A percentile compares a stretch with the other conserved stretches of the same genome.
phyloP scores from a whole-genome alignment of 1,140 invertebrate species.

The Cyclina sinensis region DNA sequence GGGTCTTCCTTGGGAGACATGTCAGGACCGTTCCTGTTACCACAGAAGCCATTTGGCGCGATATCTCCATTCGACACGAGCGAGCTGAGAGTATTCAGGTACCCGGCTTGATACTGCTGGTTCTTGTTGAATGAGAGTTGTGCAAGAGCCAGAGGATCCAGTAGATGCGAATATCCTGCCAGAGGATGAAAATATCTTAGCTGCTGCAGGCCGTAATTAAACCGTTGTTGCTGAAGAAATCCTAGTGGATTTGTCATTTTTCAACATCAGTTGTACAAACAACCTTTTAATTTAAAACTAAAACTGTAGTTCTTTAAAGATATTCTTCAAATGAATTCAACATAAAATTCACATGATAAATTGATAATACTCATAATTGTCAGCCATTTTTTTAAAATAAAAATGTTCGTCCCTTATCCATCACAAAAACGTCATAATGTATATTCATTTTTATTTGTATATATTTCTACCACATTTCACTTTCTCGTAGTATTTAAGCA shows the following conservation, averaged over 20 bases:
- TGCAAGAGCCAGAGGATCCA: conserved; percentile 55
- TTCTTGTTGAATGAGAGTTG: conserved; percentile 49
- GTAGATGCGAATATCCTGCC: conserved; percentile 51
- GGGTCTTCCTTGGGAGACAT: conserved; percentile 47
- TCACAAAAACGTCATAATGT: neutral
- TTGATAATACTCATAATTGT: too few species aligned
- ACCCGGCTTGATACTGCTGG: conserved; percentile 43
- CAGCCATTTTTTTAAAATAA: neutral
- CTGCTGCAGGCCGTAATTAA: conserved; percentile 56
- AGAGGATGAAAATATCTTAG: conserved; percentile 54
- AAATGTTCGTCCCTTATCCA: neutral
- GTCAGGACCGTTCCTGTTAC: neutral
- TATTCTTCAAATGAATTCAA: too few species aligned
- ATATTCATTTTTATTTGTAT: neutral
- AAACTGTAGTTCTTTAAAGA: too few species aligned
- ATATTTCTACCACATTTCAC: neutral
- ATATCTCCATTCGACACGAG: conserved; percentile 6
- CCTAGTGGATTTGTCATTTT: conserved; percentile 49
- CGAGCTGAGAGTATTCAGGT: conserved; percentile 7
- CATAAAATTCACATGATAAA: too few species aligned
- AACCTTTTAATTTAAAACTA: neutral
- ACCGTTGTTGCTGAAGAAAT: conserved; percentile 56
- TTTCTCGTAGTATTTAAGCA: neutral
- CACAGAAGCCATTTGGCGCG: conserved; percentile 4
- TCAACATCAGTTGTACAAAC: neutral